Percentiles rank a stretch among this genome's conserved stretches.
phyloP scores from a whole-genome alignment of 1,140 invertebrate genomes.

The Pentalonia nigronervosa region DNA sequence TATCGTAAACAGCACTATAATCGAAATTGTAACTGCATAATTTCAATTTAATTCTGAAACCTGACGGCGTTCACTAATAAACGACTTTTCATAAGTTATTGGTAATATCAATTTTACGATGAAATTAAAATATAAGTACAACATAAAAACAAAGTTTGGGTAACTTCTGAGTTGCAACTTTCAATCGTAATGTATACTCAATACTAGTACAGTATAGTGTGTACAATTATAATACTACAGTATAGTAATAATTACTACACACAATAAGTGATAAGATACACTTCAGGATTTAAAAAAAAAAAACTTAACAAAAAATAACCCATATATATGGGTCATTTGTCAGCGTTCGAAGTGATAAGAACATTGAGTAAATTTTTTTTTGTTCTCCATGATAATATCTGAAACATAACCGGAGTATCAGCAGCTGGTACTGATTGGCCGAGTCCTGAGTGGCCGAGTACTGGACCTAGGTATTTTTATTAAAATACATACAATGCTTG shows the following conservation, averaged over 20 bases:
- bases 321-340: background rate
- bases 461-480: too few species aligned
- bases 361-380: background rate
- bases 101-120: background rate
- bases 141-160: background rate
- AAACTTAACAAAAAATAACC: constrained; percentile 4
- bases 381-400: background rate
- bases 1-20: background rate
- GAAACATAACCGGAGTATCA: background rate
- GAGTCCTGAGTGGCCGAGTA: too few species aligned
- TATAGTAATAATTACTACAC: background rate
- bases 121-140: background rate
- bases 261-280: constrained; percentile 3
- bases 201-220: background rate
- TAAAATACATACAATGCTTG: too few species aligned
- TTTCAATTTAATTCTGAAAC: background rate
- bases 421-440: too few species aligned
- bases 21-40: background rate
- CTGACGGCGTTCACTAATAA: background rate
- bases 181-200: background rate
- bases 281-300: background rate
- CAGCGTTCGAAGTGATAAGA: background rate
- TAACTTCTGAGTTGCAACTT: background rate
- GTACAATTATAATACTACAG: background rate
- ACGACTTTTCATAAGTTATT: background rate